phyloP scores from a whole-genome alignment of 2,113 vertebrate species.

The Taxidea taxus region DNA sequence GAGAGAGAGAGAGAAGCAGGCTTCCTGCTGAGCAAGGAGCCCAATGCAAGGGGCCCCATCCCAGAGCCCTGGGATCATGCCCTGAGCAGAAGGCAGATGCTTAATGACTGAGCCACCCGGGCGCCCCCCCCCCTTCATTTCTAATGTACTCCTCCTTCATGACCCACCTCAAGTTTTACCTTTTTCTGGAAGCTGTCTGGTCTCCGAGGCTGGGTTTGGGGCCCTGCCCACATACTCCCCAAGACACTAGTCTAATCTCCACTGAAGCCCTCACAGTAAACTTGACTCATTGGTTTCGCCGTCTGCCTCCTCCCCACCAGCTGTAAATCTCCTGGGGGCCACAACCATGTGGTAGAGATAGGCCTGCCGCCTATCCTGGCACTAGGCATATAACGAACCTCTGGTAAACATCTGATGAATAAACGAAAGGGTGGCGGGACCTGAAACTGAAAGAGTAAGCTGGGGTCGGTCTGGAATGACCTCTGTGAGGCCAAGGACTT shows the following conservation, averaged over 20 bases:
- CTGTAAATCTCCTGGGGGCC: background rate
- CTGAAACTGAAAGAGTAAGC: background rate
- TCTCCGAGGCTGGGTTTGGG: background rate
- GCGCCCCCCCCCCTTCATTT: background rate
- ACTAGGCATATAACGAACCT: background rate
- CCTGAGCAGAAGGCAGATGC: no score
- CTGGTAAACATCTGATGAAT: background rate
- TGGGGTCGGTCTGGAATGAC: background rate
- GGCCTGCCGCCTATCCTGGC: background rate
- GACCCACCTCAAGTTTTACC: background rate
- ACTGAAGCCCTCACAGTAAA: background rate
- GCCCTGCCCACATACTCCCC: rapidly evolving
- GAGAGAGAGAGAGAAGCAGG: no score
- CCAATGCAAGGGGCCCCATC: no score
- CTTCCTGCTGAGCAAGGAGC: no score
- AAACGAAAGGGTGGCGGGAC: background rate
- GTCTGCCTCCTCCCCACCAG: background rate
- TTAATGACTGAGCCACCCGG: no score
- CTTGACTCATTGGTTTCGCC: background rate
- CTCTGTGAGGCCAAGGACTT: background rate
- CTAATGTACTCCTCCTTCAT: background rate
- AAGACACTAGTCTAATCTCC: background rate
- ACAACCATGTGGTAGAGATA: background rate
- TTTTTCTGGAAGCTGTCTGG: background rate
- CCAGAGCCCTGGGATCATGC: no score